Conservation (phyloP, 2,888 invertebrate species). For the Meloe dianella region DNA sequence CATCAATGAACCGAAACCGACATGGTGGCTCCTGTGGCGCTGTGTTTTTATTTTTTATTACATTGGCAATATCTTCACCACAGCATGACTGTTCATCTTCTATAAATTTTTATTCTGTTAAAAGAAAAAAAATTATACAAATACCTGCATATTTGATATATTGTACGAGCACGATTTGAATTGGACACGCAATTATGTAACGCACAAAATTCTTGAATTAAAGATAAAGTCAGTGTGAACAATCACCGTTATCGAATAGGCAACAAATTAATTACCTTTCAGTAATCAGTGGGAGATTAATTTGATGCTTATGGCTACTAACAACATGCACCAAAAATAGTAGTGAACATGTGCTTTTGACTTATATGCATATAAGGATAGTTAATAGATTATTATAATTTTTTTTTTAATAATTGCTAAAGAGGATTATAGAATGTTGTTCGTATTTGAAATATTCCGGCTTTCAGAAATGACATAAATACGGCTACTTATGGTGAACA, state of each 20-base stretch:
- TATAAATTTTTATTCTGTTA: neutral
- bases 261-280: constrained; percentile 5
- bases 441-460: neutral
- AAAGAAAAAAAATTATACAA: neutral
- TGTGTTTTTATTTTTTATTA: neutral
- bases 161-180: neutral
- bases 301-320: neutral
- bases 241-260: constrained; percentile 9
- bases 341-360: neutral
- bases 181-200: neutral
- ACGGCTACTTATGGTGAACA: neutral
- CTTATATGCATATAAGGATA: neutral
- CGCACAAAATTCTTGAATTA: neutral
- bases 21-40: constrained; percentile 15
- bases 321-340: neutral
- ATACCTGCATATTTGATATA: neutral
- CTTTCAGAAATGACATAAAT: neutral
- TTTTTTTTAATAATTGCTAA: neutral
- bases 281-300: neutral
- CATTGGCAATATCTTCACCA: neutral
- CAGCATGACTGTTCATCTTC: constrained; percentile 16
- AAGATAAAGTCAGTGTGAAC: constrained; percentile 4
- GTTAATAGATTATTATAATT: neutral
- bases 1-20: constrained; percentile 15
- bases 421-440: constrained; percentile 2